These are phyloP conservation scores for Zelleria hepariella DNA, from an alignment of 2,888 invertebrate species.

Conservation along the genomic window DNA sequence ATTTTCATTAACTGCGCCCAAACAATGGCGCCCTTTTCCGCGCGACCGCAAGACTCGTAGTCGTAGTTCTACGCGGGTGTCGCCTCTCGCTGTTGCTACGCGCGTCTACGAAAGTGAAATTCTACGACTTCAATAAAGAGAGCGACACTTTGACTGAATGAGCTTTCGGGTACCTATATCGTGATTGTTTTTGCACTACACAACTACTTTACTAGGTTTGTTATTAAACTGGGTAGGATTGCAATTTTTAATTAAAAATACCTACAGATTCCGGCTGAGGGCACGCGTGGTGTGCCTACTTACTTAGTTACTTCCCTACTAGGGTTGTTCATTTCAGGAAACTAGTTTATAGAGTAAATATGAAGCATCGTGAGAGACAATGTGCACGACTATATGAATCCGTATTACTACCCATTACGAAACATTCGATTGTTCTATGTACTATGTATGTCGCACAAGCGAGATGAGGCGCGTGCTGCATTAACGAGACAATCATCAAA, in stretches of 20 bases:
- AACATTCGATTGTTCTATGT: neutral
- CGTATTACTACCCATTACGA: neutral
- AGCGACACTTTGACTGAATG: neutral
- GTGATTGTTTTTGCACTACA: too few species aligned
- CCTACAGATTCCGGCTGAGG: too few species aligned
- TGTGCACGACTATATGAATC: neutral
- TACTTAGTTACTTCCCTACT: too few species aligned
- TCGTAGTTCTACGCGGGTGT: neutral
- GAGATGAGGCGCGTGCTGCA: neutral
- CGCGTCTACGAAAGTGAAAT: constrained; percentile 6
- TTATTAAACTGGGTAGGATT: too few species aligned
- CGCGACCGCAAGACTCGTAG: too few species aligned
- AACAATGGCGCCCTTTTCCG: constrained; percentile 48
- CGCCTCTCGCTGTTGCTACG: neutral
- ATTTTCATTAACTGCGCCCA: constrained; percentile 55
- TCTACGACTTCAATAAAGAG: neutral
- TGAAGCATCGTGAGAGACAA: too few species aligned
- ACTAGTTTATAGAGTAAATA: too few species aligned
- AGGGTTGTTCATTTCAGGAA: too few species aligned
- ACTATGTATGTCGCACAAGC: neutral
- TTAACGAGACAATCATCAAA: neutral
- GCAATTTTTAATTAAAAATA: too few species aligned
- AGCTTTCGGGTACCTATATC: too few species aligned
- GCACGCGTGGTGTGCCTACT: too few species aligned
- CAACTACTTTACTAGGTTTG: too few species aligned